Base-by-base conservation (phyloP, 2,113 vertebrate genomes). In the Chaetorhynchus papuensis region DNA sequence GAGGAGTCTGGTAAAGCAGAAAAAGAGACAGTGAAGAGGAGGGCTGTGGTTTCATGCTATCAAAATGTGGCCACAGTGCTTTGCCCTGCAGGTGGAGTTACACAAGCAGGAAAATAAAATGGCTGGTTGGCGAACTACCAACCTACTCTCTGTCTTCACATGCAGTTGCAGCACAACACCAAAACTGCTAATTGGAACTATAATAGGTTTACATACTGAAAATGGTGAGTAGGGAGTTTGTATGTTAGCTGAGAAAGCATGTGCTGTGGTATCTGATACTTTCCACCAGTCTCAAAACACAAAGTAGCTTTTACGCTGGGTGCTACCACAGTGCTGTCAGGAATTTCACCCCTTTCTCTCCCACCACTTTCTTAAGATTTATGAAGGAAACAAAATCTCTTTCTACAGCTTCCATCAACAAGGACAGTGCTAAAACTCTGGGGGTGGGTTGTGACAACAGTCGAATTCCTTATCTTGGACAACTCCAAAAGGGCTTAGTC, bases 391-490 rank as follows among this genome's bases (percentile, higher is more conserved):
- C 18, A 42, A 66, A 65, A 65, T 13, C 6, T 63, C 22, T 60
- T 89, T 37, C 35, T 49, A 24, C 31, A 78, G 22, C 16, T 65
- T 53, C 12, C 27, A 61, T 60, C 37, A 45, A 13, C 33, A 56
- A 17, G 41, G 45, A 45, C 60, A 24, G 11, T 6, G 9, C 37
- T 21, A 76, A 82, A 79, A 27, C 35, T 59, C 30, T 20, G 7
- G 23, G 39, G 27, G 19, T 33, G 37, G 18, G 45, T 57, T 50
- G 57, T 56, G 61, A 37, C 39, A 75, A 30, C 8, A 15, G 4
- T 13, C 0, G 0, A 56, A 33, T 28, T 71, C 33, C 37, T 79
- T 7, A 28, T 13, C 65, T 47, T 15, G 27, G 44, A 22, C 15
- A 15, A 1, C 41, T 61, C 35, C 33, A 27, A 41, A 66, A 80